These are phyloP conservation scores for Sphaerophoria taeniata DNA, from an alignment of 2,888 invertebrate genomes.

Conservation along the genomic window DNA sequence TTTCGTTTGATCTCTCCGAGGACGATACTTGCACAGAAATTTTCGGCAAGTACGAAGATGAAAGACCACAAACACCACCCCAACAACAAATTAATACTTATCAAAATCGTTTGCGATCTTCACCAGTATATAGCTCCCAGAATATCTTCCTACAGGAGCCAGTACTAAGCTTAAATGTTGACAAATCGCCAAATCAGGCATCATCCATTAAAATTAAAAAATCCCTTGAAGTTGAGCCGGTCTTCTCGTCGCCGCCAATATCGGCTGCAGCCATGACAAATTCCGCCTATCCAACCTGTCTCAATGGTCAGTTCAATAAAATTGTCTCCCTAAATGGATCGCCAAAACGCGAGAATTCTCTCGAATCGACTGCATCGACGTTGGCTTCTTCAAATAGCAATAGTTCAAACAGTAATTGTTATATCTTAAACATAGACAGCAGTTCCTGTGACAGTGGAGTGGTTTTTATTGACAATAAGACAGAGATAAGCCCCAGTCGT, in stretches of 20 bases:
- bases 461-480: conserved; percentile 77
- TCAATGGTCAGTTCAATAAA: conserved; percentile 82
- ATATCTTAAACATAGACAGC: conserved; percentile 80
- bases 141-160: conserved; percentile 83
- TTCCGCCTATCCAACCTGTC: conserved; percentile 63
- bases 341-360: conserved; percentile 71
- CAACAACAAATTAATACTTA: conserved; percentile 57
- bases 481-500: conserved; percentile 75
- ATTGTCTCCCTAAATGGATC: conserved; percentile 79
- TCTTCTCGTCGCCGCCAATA: conserved; percentile 80
- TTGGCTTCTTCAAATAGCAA: conserved; percentile 62
- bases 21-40: conserved; percentile 76
- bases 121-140: conserved; percentile 76
- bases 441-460: conserved; percentile 83
- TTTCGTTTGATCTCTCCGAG: conserved; percentile 74
- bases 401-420: conserved; percentile 71
- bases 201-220: conserved; percentile 82
- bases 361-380: conserved; percentile 60
- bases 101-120: conserved; percentile 53
- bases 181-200: conserved; percentile 82
- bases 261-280: conserved; percentile 75
- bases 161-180: conserved; percentile 81
- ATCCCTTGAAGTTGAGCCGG: conserved; percentile 80
- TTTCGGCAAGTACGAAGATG: conserved; percentile 59
- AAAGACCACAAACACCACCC: conserved; percentile 63